These are phyloP conservation scores for Terrapene triunguis DNA, from an alignment of 2,113 vertebrate genomes.

Conservation along the genomic window DNA sequence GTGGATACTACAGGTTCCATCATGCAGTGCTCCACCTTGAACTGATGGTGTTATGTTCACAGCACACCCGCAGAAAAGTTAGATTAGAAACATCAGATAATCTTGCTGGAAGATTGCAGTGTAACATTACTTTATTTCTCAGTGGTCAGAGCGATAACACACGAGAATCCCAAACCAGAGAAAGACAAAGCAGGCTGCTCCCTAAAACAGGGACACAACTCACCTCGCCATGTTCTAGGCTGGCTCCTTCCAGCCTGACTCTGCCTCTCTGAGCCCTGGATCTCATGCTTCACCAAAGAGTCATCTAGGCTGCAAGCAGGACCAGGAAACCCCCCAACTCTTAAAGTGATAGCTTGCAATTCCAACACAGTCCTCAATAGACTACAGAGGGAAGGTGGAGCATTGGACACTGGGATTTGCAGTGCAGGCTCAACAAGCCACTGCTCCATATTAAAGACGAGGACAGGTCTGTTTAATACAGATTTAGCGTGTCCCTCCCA, in stretches of 20 bases:
- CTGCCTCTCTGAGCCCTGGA: background rate
- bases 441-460: background rate
- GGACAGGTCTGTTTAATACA: accelerated
- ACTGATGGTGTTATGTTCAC: background rate
- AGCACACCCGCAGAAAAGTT: background rate
- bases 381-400: background rate
- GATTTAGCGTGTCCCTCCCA: background rate
- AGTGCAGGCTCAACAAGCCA: background rate
- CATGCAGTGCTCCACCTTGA: background rate
- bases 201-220: background rate
- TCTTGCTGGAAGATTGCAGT: background rate
- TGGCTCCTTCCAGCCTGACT: background rate
- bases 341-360: background rate
- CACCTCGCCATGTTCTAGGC: background rate
- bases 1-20: background rate
- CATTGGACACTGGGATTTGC: background rate
- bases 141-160: background rate
- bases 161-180: background rate
- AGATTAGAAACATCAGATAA: background rate
- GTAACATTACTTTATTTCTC: background rate
- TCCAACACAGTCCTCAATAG: background rate
- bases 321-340: background rate
- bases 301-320: background rate
- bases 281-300: background rate
- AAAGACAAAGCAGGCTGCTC: background rate